phyloP scores from a whole-genome alignment of 2,888 invertebrate species.

The Phyllotreta striolata region DNA sequence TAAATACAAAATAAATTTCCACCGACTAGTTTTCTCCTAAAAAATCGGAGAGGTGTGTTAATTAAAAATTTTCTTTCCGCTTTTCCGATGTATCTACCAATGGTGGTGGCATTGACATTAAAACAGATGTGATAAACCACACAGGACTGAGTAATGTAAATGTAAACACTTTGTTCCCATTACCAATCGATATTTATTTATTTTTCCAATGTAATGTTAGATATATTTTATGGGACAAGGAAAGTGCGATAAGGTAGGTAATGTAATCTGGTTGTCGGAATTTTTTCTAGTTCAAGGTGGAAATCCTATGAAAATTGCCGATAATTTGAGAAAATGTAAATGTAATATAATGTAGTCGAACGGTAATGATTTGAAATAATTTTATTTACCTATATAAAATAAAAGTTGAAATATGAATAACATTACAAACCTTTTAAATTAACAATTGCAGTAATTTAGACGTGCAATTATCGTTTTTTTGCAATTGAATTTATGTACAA shows the following conservation, averaged over 20 bases:
- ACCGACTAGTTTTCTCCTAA: background rate
- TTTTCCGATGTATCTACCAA: background rate
- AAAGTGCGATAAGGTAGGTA: conserved; percentile 5
- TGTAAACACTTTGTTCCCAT: background rate
- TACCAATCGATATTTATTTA: conserved; percentile 1
- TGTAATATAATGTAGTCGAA: background rate
- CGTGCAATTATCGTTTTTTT: no score
- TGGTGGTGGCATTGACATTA: no score
- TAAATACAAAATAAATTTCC: background rate
- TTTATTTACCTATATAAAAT: no score
- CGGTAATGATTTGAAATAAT: no score
- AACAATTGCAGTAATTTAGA: no score
- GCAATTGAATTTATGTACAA: no score
- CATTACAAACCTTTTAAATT: no score
- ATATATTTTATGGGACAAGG: conserved; percentile 1
- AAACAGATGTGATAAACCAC: no score
- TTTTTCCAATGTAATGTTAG: background rate
- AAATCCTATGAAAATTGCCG: background rate
- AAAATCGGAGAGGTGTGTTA: background rate
- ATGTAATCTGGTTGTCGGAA: conserved; percentile 1
- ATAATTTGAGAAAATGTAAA: background rate
- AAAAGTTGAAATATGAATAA: no score
- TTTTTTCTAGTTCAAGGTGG: conserved; percentile 6
- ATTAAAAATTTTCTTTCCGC: background rate
- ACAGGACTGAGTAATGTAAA: no score